Evolutionary conservation across 2,888 invertebrate species (phyloP).

Genomic region (Tortricodes alternella): DNA sequence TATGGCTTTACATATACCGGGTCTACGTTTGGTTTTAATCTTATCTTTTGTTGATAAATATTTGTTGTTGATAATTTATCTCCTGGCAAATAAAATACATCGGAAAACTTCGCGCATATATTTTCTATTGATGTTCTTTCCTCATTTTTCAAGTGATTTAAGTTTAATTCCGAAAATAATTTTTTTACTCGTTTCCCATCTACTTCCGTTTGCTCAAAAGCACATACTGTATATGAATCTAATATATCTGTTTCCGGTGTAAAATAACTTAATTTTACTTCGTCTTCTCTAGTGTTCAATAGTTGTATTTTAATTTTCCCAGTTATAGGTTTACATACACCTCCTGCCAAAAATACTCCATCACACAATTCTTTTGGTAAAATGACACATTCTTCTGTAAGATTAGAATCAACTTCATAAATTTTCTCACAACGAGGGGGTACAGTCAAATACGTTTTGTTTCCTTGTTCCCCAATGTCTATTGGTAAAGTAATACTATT

Average conservation of each 20-base stretch:
- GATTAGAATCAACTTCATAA: neutral
- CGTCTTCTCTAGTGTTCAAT: neutral
- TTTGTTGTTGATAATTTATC: neutral
- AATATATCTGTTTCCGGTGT: neutral
- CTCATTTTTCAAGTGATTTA: neutral
- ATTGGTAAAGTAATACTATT: neutral
- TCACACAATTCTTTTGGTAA: neutral
- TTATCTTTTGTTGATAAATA: neutral
- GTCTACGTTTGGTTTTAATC: neutral
- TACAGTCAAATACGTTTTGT: neutral
- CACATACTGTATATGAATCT: neutral
- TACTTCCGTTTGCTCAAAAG: neutral
- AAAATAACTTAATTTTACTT: neutral
- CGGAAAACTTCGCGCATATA: neutral
- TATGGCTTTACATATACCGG: neutral
- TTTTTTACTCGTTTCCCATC: neutral
- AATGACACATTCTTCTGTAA: neutral
- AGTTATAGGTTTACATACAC: neutral
- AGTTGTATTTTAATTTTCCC: neutral
- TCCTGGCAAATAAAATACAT: neutral
- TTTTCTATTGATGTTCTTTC: neutral
- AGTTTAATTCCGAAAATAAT: neutral
- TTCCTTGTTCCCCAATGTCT: neutral
- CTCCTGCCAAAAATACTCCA: neutral
- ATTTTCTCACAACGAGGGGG: neutral